Evolutionary conservation across 2,113 vertebrate species (phyloP), one percentile per base, ranked within the genome.

Genomic region (Bucco capensis): DNA sequence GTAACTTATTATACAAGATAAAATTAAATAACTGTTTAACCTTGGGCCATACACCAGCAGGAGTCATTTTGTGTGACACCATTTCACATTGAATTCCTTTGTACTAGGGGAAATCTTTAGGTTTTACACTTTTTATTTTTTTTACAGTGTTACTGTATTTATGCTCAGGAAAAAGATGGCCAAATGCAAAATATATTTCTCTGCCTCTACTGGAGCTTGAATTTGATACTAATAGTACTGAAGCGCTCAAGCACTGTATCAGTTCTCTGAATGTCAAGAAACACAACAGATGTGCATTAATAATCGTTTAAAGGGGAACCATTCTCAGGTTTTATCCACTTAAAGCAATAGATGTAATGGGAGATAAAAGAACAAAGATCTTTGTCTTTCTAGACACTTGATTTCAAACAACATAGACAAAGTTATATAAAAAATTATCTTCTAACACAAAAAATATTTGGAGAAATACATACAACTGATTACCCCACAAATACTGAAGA

Each of bases 1-100:
- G 90, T 92, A 92, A 94, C 78, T 92, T 87, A 92, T 87, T 94
- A 84, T 42, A 87, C 64, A 75, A 84, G 93, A 87, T 90, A 87
- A 90, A 92, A 84, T 90, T 84, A 87, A 94, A 90, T 72, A 30
- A 72, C 78, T 72, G 58, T 72, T 87, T 81, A 87, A 90, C 83
- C 83, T 94, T 80, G 74, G 70, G 83, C 69, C 53, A 90, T 77
- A 64, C 42, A 92, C 64, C 53, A 90, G 69, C 51, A 79, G 57
- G 22, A 71, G 42, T 76, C 37, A 62, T 62, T 80, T 44, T 86
- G 37, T 67, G 37, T 37, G 42, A 75, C 38, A 70, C 25, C 2
- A 2, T 44, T 92, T 67, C 64, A 44, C 21, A 16, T 64, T 53
- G 53, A 66, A 72, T 67, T 71, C 78, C 31, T 47, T 62, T 53